Conservation (phyloP, 2,797 vertebrate species). For the Rhinogobio ventralis region DNA sequence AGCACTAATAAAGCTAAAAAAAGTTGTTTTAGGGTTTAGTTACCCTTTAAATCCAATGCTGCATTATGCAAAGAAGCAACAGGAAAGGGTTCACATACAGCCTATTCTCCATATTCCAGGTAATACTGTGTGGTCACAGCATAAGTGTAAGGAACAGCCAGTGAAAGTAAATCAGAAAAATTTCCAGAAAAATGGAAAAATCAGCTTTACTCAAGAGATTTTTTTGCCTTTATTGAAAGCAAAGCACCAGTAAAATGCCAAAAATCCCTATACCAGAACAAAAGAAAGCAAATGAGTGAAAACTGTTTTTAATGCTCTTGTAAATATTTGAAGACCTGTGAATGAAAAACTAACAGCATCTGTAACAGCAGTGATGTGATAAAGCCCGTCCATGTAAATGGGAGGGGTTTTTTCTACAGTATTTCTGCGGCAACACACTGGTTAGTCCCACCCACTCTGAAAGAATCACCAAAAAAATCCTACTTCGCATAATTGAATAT, state of each 20-base stretch:
- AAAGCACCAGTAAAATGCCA: not conserved
- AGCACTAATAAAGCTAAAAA: too few species aligned
- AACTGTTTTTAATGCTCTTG: too few species aligned
- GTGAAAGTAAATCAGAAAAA: too few species aligned
- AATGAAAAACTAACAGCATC: not conserved
- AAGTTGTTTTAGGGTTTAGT: too few species aligned
- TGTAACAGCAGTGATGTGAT: not conserved
- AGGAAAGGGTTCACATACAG: conserved; percentile 2
- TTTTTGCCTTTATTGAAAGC: not conserved
- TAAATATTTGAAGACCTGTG: not conserved
- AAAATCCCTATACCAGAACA: not conserved
- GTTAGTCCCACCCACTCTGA: not conserved
- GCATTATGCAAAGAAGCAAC: conserved; percentile 13
- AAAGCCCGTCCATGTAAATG: not conserved
- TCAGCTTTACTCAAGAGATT: not conserved
- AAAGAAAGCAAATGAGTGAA: not conserved
- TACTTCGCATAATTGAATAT: not conserved
- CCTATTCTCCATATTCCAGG: conserved; percentile 17
- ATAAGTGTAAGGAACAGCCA: conserved; percentile 2
- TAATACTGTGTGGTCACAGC: conserved; percentile 9
- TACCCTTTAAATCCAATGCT: not conserved
- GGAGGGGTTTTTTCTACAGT: not conserved
- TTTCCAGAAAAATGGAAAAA: too few species aligned
- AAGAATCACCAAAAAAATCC: not conserved
- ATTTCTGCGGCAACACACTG: not conserved